Evolutionary conservation across 2,113 vertebrate genomes (phyloP).

Genomic region (Oreocharis arfaki): DNA sequence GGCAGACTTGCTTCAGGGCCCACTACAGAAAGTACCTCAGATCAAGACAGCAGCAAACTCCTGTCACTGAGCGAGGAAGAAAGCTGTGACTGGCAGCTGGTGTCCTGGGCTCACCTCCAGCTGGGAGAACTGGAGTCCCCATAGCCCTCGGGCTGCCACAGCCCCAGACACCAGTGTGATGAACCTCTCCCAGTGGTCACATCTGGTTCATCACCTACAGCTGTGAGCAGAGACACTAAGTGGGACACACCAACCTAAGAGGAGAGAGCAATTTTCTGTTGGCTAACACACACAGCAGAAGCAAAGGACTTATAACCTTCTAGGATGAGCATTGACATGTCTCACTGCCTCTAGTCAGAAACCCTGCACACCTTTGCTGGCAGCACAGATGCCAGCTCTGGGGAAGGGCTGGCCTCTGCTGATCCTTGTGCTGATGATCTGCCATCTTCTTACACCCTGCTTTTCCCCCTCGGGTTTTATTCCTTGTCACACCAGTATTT

Average conservation of each 20-base stretch:
- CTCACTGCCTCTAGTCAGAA: background rate
- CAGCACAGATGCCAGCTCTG: background rate
- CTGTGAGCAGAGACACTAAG: background rate
- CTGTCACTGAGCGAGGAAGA: background rate
- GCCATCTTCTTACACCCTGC: background rate
- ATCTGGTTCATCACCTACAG: background rate
- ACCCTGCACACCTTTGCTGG: background rate
- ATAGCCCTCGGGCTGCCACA: background rate
- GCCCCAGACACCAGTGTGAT: background rate
- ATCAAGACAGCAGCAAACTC: background rate
- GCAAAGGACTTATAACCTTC: rapidly evolving
- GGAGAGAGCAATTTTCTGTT: background rate
- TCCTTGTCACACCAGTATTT: background rate
- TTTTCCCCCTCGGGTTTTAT: background rate
- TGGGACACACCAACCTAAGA: background rate
- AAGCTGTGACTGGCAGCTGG: background rate
- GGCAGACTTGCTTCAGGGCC: background rate
- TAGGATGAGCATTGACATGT: background rate
- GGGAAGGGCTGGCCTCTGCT: background rate
- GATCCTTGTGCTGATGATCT: background rate
- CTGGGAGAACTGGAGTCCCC: background rate
- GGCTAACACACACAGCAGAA: background rate
- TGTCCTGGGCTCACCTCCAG: background rate
- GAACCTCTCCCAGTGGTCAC: background rate
- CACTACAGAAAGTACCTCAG: background rate